A percentile compares a stretch with the other conserved stretches of the same genome.
Conservation (phyloP, 2,797 vertebrate genomes). For the Heteromormyrus szaboi region DNA sequence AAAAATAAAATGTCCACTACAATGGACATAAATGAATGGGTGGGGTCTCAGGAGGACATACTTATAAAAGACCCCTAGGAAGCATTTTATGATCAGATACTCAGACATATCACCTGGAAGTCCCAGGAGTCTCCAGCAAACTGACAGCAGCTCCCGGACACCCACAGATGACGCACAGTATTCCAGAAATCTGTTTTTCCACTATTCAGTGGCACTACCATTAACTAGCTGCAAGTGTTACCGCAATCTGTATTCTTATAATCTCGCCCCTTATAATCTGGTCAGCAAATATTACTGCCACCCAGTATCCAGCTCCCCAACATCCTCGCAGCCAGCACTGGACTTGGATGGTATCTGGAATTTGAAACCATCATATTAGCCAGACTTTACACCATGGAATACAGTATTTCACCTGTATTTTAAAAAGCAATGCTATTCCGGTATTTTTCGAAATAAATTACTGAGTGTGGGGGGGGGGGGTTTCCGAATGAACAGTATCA, state of each 20-base stretch:
- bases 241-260: neutral
- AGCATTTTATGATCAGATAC: neutral
- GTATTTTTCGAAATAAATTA: neutral
- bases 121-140: neutral
- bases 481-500: neutral
- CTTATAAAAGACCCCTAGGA: neutral
- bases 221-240: neutral
- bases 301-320: neutral
- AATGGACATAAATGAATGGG: too few relatives aligned
- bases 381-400: neutral
- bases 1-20: too few relatives aligned
- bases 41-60: neutral
- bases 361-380: neutral
- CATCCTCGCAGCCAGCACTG: neutral
- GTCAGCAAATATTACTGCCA: neutral
- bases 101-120: neutral
- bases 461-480: neutral
- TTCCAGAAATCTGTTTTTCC: neutral
- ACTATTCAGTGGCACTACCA: neutral
- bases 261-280: neutral
- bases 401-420: neutral
- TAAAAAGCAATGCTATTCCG: neutral
- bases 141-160: neutral
- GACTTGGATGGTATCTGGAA: neutral
- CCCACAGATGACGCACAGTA: neutral